A percentile compares a stretch with the other conserved stretches of the same genome.
Conservation (phyloP, 1,140 invertebrate genomes). For the Anthonomus grandis region DNA sequence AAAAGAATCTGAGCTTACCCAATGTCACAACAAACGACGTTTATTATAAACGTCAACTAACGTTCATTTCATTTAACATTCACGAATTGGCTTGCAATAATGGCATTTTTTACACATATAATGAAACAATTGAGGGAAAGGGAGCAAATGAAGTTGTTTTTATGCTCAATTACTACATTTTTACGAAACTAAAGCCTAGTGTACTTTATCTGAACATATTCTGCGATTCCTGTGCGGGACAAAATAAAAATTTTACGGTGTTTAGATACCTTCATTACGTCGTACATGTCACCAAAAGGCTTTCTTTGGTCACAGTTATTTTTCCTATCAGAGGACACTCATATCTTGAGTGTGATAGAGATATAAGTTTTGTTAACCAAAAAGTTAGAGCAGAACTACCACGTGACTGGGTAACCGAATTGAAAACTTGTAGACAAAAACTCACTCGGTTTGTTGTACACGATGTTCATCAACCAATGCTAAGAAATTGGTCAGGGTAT, state of each 20-base stretch:
- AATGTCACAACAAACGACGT: constrained; percentile 22
- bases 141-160: not conserved
- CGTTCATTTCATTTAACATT: constrained; percentile 7
- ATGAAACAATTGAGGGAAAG: not conserved
- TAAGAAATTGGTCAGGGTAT: no score
- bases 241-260: not conserved
- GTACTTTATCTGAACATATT: not conserved
- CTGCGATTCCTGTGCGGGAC: not conserved
- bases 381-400: not conserved
- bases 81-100: not conserved
- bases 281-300: not conserved
- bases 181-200: not conserved
- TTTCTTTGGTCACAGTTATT: not conserved
- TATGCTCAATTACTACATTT: not conserved
- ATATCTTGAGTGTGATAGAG: not conserved
- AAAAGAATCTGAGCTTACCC: constrained; percentile 8
- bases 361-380: not conserved
- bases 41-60: constrained; percentile 12
- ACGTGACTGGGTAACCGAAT: not conserved
- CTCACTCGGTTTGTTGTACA: no score
- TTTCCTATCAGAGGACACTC: not conserved
- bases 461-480: no score
- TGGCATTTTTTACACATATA: not conserved
- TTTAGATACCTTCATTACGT: not conserved
- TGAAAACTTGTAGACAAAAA: no score